A percentile compares a stretch with the other conserved stretches of the same genome.
phyloP scores from a whole-genome alignment of 2,888 invertebrate genomes.

The Didymodactylos carnosus region DNA sequence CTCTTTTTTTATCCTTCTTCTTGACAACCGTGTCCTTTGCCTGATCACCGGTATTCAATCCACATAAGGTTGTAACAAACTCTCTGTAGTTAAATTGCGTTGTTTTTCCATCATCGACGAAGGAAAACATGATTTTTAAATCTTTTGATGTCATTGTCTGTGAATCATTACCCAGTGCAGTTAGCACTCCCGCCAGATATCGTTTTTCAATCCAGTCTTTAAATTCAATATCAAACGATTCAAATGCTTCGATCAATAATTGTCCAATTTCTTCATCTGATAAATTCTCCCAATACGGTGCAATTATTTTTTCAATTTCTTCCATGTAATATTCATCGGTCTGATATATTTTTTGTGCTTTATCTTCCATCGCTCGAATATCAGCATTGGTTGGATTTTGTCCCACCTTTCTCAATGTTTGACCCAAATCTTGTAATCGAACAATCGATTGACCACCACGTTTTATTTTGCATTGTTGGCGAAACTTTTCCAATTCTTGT shows the following conservation, averaged over 20 bases:
- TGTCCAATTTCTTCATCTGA: neutral
- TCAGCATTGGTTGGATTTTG: neutral
- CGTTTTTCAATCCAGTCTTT: neutral
- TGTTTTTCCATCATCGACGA: neutral
- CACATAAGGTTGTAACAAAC: neutral
- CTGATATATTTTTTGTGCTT: neutral
- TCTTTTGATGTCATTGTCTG: neutral
- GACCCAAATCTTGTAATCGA: neutral
- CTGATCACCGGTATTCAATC: too few relatives aligned
- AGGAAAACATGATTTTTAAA: neutral
- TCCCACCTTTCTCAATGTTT: neutral
- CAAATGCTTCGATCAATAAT: neutral
- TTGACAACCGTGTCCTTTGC: too few relatives aligned
- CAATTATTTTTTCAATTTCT: neutral
- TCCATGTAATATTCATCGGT: neutral
- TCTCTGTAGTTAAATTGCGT: neutral
- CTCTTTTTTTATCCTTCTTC: neutral
- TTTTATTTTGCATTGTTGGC: too few relatives aligned
- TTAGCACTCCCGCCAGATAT: neutral
- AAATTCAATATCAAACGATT: neutral
- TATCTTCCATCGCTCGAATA: neutral
- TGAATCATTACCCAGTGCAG: neutral
- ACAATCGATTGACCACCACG: too few relatives aligned
- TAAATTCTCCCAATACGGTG: neutral
- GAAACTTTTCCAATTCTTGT: too few relatives aligned